Base-by-base conservation (phyloP, 2,113 vertebrate species). In the Pungitius pungitius region DNA sequence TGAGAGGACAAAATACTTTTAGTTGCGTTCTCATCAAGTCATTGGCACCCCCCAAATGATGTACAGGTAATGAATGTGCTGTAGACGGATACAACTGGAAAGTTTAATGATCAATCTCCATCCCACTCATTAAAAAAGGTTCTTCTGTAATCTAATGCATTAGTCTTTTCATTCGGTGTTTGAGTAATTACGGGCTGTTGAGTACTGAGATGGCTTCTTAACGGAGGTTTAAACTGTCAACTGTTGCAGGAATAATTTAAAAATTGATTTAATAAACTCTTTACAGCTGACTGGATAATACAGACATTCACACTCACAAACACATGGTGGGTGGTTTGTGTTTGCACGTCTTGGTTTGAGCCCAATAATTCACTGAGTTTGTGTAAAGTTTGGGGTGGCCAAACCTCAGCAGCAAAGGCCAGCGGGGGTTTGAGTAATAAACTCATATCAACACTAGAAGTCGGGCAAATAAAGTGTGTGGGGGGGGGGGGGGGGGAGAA, bases 11-110 rank as follows among this genome's bases (percentile, higher is more conserved):
- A 43, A 1, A 51, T 5, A 17, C 27, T 51, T 39, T 67, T 22
- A 17, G 27, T 52, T 33, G 27, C 54, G 33, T 56, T 67, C 39
- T 56, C 55, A 22, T 82, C 60, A 49, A 43, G 12, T 33, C n/a
- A 6, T 58, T 42, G 0, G 64, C 22, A 49, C 12, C 18, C 55
- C 6, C n/a, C 56, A 55, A 65, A 74, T 55, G 13, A 69, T 55
- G 45, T 54, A 67, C 40, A 67, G 47, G 35, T 79, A 72, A 70
- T 68, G 40, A 39, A 52, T 56, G 45, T 62, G 70, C 55, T 75
- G 24, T 55, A 70, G 42, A 43, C 35, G 55, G 37, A 58, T 35
- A 42, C 51, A 69, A 43, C 35, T 61, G 40, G 11, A 49, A 24
- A 56, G 10, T 54, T 3, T 65, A 75, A 74, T 59, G 40, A 60